Conservation (phyloP, 2,888 invertebrate species). For the Catocala fraxini region DNA sequence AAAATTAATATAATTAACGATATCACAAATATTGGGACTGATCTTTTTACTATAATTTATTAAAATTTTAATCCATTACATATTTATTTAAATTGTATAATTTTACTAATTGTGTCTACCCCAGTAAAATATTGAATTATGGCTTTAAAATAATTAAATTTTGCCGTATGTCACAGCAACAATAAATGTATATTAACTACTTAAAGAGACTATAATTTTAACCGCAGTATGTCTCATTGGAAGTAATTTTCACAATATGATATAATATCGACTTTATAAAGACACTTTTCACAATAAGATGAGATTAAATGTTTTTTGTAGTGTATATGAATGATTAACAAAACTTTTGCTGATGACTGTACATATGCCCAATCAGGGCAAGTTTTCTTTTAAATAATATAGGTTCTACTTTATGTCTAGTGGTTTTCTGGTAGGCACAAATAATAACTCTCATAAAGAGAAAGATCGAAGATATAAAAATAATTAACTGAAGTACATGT, state of each 20-base stretch:
- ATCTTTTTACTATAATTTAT: conserved; percentile 8
- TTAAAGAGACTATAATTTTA: too few relatives aligned
- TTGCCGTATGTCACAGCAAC: too few relatives aligned
- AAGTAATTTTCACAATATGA: background rate
- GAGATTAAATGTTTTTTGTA: conserved; percentile 31
- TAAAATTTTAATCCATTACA: conserved; percentile 1
- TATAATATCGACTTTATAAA: conserved; percentile 17
- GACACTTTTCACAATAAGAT: conserved; percentile 29
- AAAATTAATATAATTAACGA: conserved; percentile 1
- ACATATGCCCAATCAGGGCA: background rate
- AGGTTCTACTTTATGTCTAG: too few relatives aligned
- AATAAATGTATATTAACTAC: too few relatives aligned
- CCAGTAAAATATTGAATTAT: too few relatives aligned
- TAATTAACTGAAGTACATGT: background rate
- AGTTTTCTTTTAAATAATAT: too few relatives aligned
- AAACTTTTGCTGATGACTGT: conserved; percentile 28
- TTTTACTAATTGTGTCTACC: too few relatives aligned
- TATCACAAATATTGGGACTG: conserved; percentile 18
- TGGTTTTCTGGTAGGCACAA: too few relatives aligned
- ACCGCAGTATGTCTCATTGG: too few relatives aligned
- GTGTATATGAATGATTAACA: conserved; percentile 6
- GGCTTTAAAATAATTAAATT: too few relatives aligned
- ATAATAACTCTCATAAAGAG: too few relatives aligned
- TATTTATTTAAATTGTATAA: conserved; percentile 4
- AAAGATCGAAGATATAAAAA: too few relatives aligned